phyloP scores from a whole-genome alignment of 2,888 invertebrate genomes.

The Napeogenes sylphis region DNA sequence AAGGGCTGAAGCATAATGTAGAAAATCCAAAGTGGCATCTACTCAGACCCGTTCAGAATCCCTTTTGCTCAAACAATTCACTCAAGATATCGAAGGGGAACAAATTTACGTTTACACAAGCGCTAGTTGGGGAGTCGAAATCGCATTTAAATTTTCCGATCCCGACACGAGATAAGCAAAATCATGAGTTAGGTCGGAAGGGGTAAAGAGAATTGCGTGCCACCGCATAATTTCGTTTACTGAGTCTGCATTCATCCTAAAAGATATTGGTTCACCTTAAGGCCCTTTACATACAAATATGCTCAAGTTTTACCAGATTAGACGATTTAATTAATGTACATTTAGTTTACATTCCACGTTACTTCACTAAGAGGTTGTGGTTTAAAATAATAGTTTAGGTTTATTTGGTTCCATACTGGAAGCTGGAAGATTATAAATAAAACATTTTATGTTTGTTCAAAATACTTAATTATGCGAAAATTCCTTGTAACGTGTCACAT shows the following conservation, averaged over 20 bases:
- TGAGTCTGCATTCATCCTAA: slow-evolving; percentile 46
- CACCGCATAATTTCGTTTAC: slow-evolving; percentile 69
- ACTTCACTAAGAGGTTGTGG: slow-evolving; percentile 1
- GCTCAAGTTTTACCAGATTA: slow-evolving; percentile 26
- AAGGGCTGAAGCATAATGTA: slow-evolving; percentile 14
- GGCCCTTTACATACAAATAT: slow-evolving; percentile 33
- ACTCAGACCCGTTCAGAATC: slow-evolving; percentile 23
- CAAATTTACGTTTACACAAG: slow-evolving; percentile 57
- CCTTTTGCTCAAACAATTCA: slow-evolving; percentile 27
- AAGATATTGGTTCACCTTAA: slow-evolving; percentile 35
- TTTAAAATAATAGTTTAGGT: not conserved
- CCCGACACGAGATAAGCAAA: slow-evolving; percentile 69
- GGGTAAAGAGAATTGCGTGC: slow-evolving; percentile 73
- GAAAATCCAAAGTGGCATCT: slow-evolving; percentile 19
- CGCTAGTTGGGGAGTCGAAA: slow-evolving; percentile 61
- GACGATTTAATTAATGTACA: slow-evolving; percentile 2
- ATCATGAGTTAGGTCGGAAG: slow-evolving; percentile 71
- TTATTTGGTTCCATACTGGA: not conserved
- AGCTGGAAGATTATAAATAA: not conserved
- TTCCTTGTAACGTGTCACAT: slow-evolving; percentile 31
- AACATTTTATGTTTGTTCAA: slow-evolving; percentile 6
- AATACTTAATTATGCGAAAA: slow-evolving; percentile 34
- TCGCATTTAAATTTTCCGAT: slow-evolving; percentile 74
- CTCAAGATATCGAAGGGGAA: slow-evolving; percentile 44
- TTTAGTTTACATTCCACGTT: not conserved